Evolutionary conservation across 2,888 invertebrate genomes (phyloP), one percentile per base, ranked within the genome.

Genomic region (Lycaena phlaeas): DNA sequence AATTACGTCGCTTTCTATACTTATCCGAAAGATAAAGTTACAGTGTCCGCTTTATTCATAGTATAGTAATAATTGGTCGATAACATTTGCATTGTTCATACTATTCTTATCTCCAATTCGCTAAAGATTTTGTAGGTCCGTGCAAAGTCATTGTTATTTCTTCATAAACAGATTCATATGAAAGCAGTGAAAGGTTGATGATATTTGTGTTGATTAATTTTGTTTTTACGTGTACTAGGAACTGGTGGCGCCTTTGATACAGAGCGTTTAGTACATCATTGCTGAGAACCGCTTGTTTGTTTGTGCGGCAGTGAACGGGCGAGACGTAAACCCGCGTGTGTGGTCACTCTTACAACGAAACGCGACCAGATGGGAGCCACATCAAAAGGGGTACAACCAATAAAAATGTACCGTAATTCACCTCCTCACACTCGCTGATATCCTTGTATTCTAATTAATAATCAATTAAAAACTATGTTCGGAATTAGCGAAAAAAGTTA

Each of bases 281-380:
- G 75, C 79, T 64, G 59, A 74, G 79, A 84, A 82, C 68, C 68
- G 68, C 62, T 37, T 84, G 81, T 82, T 82, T 82, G 81, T 82
- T 84, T 84, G 78, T 74, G 65, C 56, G 65, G 63, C 62, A 71
- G 77, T 82, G 76, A 81, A 82, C 79, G 76, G 68, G 79, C 72
- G 73, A 71, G 73, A 69, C 73, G 81, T 82, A 84, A 81, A 82
- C 76, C 70, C 50, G 71, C 79, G 82, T 79, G 84, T 82, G 84
- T 84, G 82, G 84, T 70, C 82, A 74, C 75, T 77, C 82, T 84
- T 84, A 84, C 82, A 76, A 73, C 81, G 84, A 84, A 81, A 70
- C 74, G 68, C 61, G 68, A 69, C 71, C 84, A 82, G 84, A 82
- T 82, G 84, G 73, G 61, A 59, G n/a, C 47, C 69, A 81, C 69